phyloP scores from a whole-genome alignment of 2,113 vertebrate genomes.

The Gymnarchus niloticus region DNA sequence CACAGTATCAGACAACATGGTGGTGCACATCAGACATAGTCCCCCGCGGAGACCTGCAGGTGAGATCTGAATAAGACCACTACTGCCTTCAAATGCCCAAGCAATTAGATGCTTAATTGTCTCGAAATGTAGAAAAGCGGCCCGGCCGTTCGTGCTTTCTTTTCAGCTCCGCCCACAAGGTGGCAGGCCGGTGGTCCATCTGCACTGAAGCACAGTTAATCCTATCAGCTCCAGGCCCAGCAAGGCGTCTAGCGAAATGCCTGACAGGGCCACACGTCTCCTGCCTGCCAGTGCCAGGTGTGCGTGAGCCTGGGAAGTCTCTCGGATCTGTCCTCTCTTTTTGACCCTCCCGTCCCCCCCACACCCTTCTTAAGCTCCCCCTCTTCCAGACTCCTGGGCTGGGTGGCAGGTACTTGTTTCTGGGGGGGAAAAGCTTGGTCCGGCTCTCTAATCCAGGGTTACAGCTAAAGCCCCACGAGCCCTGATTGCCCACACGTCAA shows the following conservation, averaged over 20 bases:
- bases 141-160: background rate
- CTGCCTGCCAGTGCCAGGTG: background rate
- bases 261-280: background rate
- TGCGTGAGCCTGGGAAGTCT: background rate
- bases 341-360: slow-evolving; percentile 16
- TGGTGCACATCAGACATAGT: background rate
- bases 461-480: slow-evolving; percentile 6
- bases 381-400: slow-evolving; percentile 18
- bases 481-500: background rate
- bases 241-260: background rate
- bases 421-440: slow-evolving; percentile 28
- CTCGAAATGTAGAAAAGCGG: slow-evolving; percentile 1
- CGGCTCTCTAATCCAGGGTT: slow-evolving; percentile 7
- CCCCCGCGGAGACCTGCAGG: background rate
- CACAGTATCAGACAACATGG: background rate
- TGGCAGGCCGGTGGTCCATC: slow-evolving; percentile 10
- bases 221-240: slow-evolving; percentile 4
- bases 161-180: background rate
- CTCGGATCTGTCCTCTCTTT: slow-evolving; percentile 18
- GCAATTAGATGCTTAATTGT: slow-evolving; percentile 10
- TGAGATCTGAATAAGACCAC: background rate
- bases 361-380: background rate
- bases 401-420: slow-evolving; percentile 52
- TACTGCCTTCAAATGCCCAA: background rate
- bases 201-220: slow-evolving; percentile 9